Evolutionary conservation across 2,113 vertebrate genomes (phyloP).

Genomic region (Atherinomorus stipes): DNA sequence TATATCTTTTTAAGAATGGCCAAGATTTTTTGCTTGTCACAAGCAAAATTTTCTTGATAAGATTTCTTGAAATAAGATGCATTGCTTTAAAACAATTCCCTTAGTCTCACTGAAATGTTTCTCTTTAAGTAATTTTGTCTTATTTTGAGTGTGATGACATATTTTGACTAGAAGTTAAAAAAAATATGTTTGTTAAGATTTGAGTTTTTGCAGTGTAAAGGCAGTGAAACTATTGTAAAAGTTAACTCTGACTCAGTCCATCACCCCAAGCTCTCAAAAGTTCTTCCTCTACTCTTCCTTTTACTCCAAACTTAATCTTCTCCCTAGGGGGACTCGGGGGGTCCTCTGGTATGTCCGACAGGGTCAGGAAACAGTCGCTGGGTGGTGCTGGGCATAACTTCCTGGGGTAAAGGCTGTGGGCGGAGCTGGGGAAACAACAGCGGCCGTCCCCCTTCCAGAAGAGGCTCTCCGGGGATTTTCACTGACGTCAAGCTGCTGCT

Average conservation of each 20-base stretch:
- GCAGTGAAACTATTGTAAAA: no score
- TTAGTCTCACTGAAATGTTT: no score
- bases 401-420: constrained; percentile 92
- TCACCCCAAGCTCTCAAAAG: neutral
- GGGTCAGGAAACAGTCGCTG: constrained; percentile 79
- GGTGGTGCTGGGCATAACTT: constrained; percentile 88
- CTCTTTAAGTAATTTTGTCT: no score
- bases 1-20: no score
- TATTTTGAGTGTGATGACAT: no score
- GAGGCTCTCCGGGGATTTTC: constrained; percentile 90
- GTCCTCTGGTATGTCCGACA: constrained; percentile 85
- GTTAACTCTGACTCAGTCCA: neutral
- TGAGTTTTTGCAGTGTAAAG: no score
- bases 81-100: no score
- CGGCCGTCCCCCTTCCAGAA: constrained; percentile 60
- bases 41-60: no score
- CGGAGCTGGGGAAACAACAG: constrained; percentile 85
- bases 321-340: constrained; percentile 90
- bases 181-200: no score
- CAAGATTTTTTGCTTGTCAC: no score
- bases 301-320: neutral
- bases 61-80: no score
- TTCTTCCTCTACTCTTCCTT: neutral
- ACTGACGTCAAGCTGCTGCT: constrained; percentile 85
- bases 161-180: no score